Evolutionary conservation across 2,888 invertebrate genomes (phyloP), one percentile per base, ranked within the genome.

Genomic region (Alentia gelatinosa): DNA sequence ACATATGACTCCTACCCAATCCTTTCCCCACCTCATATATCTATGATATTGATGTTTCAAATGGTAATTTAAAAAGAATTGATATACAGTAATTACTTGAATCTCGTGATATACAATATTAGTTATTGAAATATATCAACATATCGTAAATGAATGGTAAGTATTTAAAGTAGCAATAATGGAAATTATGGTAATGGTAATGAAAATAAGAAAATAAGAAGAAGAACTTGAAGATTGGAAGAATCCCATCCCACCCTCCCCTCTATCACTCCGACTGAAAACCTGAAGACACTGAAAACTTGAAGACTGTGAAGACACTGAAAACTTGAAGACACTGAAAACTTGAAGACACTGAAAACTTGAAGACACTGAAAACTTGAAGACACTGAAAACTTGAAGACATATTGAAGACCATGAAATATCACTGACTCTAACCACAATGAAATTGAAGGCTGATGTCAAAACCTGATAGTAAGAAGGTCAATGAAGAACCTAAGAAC

Each of bases 221-320:
- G 79, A 79, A 79, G 35, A 74, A 15, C 30, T 79, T 68, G 37
- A 79, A 79, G 79, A 79, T 79, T 79, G 79, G 79, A 5, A 79
- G n/a, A 37, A 5, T 19, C 79, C 79, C 35, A 7, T 23, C 79
- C 79, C 79, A 79, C 79, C n/a, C 79, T 79, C 15, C n/a, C 79
- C 79, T 79, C 79, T 79, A 19, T 33, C 26, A 74, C 79, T 79
- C 39, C 39, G 79, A 79, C 79, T 79, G 79, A 86, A 86, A 50
- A 86, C 86, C 30, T 86, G 86, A 86, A 86, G 86, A 86, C 50
- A n/a, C 4, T 47, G 86, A 86, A 86, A 33, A 86, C 39, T 35
- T 83, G 83, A 83, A 83, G 37, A 83, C 83, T 83, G 83, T 83
- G 83, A 83, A 83, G 37, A 40, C n/a, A 7, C 7, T 83, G 83